Base-by-base conservation (phyloP, 2,797 vertebrate genomes). In the Danio aesculapii region DNA sequence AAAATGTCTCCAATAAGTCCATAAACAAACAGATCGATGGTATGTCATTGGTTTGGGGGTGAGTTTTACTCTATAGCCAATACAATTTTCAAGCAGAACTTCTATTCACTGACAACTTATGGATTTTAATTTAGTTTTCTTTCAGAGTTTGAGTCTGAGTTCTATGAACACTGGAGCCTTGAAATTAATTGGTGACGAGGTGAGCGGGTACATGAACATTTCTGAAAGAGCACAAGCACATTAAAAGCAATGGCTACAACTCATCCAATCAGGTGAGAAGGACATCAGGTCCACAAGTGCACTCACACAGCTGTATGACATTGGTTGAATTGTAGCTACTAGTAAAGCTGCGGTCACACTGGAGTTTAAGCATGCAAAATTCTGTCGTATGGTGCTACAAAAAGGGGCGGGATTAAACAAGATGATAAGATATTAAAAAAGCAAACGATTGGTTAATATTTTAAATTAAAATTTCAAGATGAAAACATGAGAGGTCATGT, bases 121-220 rank as follows among this genome's bases (percentile, higher is more conserved):
- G 30, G 17, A 19, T 49, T n/a, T 57, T 57, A 13, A n/a, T 46
- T 73, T 47, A 8, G 14, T 30, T 30, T 30, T 30, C 30, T 30
- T 30, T 30, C 30, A 30, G n/a, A n/a, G n/a, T n/a, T n/a, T n/a
- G n/a, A n/a, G n/a, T n/a, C n/a, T n/a, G n/a, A n/a, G 30, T 30
- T 30, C 30, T 3, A 30, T 30, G 30, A 30, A 30, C 47, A 58
- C 9, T 3, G 4, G 30, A 68, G 14, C 19, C 53, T 16, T 47
- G 43, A n/a, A 16, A 6, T 43, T 39, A 67, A 66, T 12, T 13
- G 21, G 13, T 53, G 8, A 72, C 19, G 19, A 19, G 12, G 49
- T 52, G 49, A 52, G 2, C 4, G 6, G 59, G 79, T 14, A 77
- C 68, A 64, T 67, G 64, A 74, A 79, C 83, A 81, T 84, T 57